phyloP scores from a whole-genome alignment of 2,797 vertebrate genomes.

The Phrynocephalus forsythii region DNA sequence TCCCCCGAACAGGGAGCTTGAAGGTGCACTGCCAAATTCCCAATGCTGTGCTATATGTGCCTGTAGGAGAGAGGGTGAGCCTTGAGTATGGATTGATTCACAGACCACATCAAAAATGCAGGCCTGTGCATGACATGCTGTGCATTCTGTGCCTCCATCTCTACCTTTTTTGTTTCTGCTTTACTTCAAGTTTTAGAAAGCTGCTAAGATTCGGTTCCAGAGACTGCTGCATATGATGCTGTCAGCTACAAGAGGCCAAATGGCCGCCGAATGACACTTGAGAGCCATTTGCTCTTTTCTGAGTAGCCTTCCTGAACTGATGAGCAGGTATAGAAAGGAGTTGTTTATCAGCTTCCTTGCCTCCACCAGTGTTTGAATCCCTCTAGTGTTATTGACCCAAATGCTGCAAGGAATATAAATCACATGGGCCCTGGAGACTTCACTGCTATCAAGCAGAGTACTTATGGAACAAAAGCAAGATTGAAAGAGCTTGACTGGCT shows the following conservation, averaged over 20 bases:
- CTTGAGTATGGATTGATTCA: not conserved
- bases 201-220: not conserved
- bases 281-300: conserved; percentile 4
- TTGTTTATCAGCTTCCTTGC: not conserved
- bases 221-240: not conserved
- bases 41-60: no score
- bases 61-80: no score
- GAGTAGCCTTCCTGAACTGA: not conserved
- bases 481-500: not conserved
- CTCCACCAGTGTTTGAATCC: not conserved
- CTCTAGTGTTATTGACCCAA: not conserved
- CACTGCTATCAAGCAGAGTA: conserved; percentile 8
- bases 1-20: no score
- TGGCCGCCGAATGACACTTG: not conserved
- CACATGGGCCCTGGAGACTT: not conserved
- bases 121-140: not conserved
- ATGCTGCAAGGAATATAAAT: conserved; percentile 14
- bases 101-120: not conserved
- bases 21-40: no score
- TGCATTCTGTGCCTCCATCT: not conserved
- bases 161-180: not conserved
- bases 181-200: not conserved
- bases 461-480: conserved; percentile 15
- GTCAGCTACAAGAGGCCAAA: not conserved
- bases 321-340: not conserved